Base-by-base conservation (phyloP, 1,140 invertebrate species). In the Oryctes rhinoceros region DNA sequence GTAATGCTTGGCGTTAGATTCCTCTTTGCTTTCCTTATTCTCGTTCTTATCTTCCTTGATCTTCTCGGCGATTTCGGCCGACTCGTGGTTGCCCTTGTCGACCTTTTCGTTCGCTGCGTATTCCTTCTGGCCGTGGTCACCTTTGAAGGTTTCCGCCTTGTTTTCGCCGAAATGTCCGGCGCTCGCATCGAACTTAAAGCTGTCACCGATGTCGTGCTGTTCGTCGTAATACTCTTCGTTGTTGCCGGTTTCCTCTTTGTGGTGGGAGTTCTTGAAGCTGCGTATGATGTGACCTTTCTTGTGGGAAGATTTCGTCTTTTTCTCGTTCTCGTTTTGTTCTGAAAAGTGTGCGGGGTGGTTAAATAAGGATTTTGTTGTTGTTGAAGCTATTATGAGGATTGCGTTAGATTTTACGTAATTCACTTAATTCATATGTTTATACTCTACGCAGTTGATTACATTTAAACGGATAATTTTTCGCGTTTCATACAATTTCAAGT, bases 221-320 rank as follows among this genome's bases (percentile, higher is more conserved):
- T 92, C 92, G 79, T 93, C 92, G 80, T 92, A 92, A 88, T 90
- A 93, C 81, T 90, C 91, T 83, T 92, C 91, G 11, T 90, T 90
- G 84, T 92, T 92, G 78, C 91, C 91, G 82, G 90, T 89, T 83
- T 93, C 92, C 82, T 93, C 92, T 81, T 93, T 93, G 81, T 91
- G 91, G 81, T 91, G 91, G 0, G 91, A 92, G 4, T 89, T 89
- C 83, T 92, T 91, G 85, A 91, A 92, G 10, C 91, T 91, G 82
- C 91, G 91, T 81, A 90, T 91, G 39, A 90, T 89, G 84, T 92
- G 91, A 2, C 92, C 92, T 80, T 92, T 93, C 83, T 91, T 92
- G 82, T 92, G 91, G 24, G 90, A 90, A 74, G 89, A 89, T 44
- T 89, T 88, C 76, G 87, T 88, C 53, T 91, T 90, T 30, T 90